Base-by-base conservation (phyloP, 2,888 invertebrate species). In the Spisula solida region DNA sequence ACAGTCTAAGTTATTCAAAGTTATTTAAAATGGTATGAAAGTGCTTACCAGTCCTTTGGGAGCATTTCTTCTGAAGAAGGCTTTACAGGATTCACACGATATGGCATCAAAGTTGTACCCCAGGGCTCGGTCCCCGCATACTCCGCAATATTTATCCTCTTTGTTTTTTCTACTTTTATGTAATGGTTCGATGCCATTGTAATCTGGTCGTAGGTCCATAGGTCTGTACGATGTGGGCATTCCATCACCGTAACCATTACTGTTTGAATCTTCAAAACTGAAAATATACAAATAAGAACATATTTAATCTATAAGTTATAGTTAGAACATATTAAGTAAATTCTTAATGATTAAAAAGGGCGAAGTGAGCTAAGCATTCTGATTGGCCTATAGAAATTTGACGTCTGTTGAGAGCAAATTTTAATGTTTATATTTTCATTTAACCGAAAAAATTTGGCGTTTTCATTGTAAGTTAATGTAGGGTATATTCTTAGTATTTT, bases 71-170 rank as follows among this genome's bases (percentile, higher is more conserved):
- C 96, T 93, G 94, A 96, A 96, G 95, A 96, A 96, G 16, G 96
- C 96, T 93, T 96, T 96, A 93, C 96, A 96, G 0, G 96, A 96
- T 93, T 96, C 96, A 92, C 96, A 96, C n/a, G 96, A 96, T 86
- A 96, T 96, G 94, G 96, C 96, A 93, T 96, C 96, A 87, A 96
- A 96, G 94, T 96, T 96, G 94, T 96, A 96, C 51, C 96, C 96
- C 34, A 96, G 95, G 10, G 96, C 96, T 41, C 96, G 92, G 92
- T 96, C 96, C 5, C 96, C 96, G 86, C 96, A 96, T 80, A 96
- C 96, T 0, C 96, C 96, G 88, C 96, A 96, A 82, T 95, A 95
- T 93, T 96, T 96, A 93, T 96, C 96, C 91, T 96, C 96, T 88
- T 96, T 96, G 90, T 95, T 95, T 93, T 96, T 96, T 31, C 96